A percentile compares a stretch with the other conserved stretches of the same genome.
phyloP scores from a whole-genome alignment of 1,140 invertebrate species.

The Lepidurus packardi region DNA sequence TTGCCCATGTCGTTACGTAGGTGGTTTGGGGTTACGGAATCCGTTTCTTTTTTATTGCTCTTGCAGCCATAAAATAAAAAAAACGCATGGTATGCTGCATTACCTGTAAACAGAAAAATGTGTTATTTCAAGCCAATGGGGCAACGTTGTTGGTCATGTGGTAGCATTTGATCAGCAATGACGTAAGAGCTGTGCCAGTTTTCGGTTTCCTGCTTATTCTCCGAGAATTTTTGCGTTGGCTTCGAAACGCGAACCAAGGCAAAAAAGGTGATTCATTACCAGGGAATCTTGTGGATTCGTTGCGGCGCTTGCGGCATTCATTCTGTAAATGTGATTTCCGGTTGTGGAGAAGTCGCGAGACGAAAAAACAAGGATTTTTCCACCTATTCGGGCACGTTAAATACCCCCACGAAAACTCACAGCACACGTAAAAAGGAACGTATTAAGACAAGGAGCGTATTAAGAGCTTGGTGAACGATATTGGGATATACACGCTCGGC shows the following conservation, averaged over 20 bases:
- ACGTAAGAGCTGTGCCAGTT: conserved; percentile 3
- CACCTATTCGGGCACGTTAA: background rate
- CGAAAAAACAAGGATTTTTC: background rate
- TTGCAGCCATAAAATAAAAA: background rate
- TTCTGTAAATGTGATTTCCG: conserved; percentile 19
- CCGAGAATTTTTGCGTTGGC: background rate
- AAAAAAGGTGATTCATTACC: conserved; percentile 7
- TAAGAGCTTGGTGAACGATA: background rate
- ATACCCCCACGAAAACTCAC: too few relatives aligned
- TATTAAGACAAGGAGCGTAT: background rate
- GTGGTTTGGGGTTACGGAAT: background rate
- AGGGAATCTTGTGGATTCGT: background rate
- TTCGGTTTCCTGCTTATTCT: background rate
- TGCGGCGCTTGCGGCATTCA: background rate
- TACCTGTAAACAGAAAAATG: background rate
- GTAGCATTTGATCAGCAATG: background rate
- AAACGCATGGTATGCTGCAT: background rate
- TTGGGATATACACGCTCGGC: background rate
- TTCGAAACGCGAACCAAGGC: background rate
- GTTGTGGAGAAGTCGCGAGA: background rate
- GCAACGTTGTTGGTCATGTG: background rate
- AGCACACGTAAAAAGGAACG: background rate
- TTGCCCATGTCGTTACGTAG: background rate
- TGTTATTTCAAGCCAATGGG: background rate
- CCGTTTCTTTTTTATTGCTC: background rate